phyloP scores from a whole-genome alignment of 2,113 vertebrate species.

The Callionymus lyra region DNA sequence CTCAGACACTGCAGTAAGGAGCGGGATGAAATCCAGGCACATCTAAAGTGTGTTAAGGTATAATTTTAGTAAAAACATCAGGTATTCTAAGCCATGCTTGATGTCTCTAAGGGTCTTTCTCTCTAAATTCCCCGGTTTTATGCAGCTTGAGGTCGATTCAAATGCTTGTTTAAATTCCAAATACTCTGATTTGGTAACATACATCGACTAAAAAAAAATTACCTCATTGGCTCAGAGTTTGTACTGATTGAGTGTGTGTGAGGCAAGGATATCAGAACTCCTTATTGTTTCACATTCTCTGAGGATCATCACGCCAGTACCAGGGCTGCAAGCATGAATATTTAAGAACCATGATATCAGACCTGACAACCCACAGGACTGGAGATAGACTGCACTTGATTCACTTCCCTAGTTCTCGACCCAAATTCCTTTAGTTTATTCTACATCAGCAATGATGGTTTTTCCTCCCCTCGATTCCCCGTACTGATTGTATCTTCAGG shows the following conservation, averaged over 20 bases:
- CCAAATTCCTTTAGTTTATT: conserved; percentile 2
- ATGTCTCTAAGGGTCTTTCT: no score
- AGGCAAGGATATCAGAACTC: conserved; percentile 33
- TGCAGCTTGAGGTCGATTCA: no score
- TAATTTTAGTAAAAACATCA: not conserved
- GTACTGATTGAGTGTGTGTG: conserved; percentile 25
- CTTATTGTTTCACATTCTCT: conserved; percentile 30
- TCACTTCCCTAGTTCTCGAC: conserved; percentile 16
- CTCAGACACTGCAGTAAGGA: conserved; percentile 68
- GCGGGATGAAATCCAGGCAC: conserved; percentile 68
- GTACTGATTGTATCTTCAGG: conserved; percentile 42
- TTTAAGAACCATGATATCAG: conserved; percentile 42
- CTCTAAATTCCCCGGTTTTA: no score
- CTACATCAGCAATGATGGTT: conserved; percentile 33
- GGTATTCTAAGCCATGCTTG: no score
- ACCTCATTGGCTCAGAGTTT: conserved; percentile 15
- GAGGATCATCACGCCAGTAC: conserved; percentile 19
- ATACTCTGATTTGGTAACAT: no score
- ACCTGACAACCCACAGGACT: conserved; percentile 27
- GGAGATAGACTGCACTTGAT: conserved; percentile 27
- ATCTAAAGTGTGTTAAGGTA: conserved; percentile 76
- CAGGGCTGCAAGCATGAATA: conserved; percentile 44
- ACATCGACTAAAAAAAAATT: conserved; percentile 29
- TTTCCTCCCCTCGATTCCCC: not conserved
- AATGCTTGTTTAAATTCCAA: no score